These are phyloP conservation scores for Cardiocondyla obscurior DNA, from an alignment of 1,140 invertebrate genomes.

Conservation along the genomic window DNA sequence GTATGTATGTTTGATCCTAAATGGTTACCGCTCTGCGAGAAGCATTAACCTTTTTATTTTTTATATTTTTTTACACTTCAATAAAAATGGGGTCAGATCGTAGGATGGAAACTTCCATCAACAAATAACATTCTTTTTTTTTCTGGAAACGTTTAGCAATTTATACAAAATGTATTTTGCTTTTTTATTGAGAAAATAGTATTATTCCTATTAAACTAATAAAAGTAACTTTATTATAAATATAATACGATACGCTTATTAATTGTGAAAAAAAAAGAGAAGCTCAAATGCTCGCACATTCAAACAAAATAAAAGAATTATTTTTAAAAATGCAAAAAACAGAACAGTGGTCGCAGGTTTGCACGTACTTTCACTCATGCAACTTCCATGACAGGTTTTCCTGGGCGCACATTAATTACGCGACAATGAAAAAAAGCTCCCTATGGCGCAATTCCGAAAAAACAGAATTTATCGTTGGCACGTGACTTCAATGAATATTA, in stretches of 20 bases:
- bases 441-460: constrained; percentile 37
- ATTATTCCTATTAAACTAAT: not conserved
- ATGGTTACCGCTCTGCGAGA: not conserved
- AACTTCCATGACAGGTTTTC: constrained; percentile 32
- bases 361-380: constrained; percentile 22
- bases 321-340: not conserved
- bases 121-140: not conserved
- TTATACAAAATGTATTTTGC: not conserved
- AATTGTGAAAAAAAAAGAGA: not conserved
- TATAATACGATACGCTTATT: not conserved
- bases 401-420: constrained; percentile 41
- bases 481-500: constrained; percentile 49
- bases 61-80: not conserved
- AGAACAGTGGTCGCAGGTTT: not conserved
- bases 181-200: not conserved
- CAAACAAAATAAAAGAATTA: not conserved
- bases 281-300: not conserved
- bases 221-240: not conserved
- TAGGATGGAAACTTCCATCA: constrained; percentile 2
- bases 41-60: not conserved
- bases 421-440: constrained; percentile 50
- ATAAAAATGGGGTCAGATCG: not conserved
- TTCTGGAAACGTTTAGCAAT: not conserved
- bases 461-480: constrained; percentile 28
- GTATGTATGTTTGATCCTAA: constrained; percentile 28